A percentile compares a stretch with the other conserved stretches of the same genome.
Evolutionary conservation across 2,113 vertebrate genomes (phyloP).

Genomic region (Phylloscopus trochilus): DNA sequence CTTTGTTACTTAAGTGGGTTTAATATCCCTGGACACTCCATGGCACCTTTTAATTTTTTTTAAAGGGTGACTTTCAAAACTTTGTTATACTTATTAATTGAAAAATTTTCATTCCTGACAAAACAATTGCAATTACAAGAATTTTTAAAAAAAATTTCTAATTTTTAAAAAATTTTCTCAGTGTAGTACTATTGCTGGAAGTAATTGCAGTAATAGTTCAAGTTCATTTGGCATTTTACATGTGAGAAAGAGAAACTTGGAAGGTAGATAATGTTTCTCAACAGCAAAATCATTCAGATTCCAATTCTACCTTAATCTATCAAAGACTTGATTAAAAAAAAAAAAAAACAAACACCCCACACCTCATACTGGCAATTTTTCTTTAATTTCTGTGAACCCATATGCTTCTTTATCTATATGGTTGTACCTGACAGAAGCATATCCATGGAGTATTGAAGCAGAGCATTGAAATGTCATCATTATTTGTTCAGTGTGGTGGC

Average conservation of each 20-base stretch:
- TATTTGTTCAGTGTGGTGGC: not conserved
- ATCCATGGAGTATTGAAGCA: not conserved
- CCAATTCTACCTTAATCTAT: not conserved
- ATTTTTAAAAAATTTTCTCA: not conserved
- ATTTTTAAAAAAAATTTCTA: not conserved
- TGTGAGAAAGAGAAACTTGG: not conserved
- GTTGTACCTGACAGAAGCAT: not conserved
- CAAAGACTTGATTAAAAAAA: not conserved
- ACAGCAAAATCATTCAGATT: not conserved
- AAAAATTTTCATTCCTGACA: not conserved
- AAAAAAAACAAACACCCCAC: fast-evolving
- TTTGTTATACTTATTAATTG: not conserved
- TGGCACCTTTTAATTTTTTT: not conserved
- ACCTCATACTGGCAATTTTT: not conserved
- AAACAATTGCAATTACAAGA: not conserved
- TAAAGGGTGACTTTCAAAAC: not conserved
- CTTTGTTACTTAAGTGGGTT: not conserved
- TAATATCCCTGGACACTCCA: not conserved
- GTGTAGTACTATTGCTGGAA: not conserved
- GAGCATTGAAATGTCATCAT: not conserved
- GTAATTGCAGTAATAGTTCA: no score
- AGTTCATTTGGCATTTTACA: not conserved
- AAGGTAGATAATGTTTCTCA: not conserved
- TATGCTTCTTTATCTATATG: not conserved
- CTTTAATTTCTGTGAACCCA: not conserved